phyloP scores from a whole-genome alignment of 2,797 vertebrate species.

The Lacerta bilineata region DNA sequence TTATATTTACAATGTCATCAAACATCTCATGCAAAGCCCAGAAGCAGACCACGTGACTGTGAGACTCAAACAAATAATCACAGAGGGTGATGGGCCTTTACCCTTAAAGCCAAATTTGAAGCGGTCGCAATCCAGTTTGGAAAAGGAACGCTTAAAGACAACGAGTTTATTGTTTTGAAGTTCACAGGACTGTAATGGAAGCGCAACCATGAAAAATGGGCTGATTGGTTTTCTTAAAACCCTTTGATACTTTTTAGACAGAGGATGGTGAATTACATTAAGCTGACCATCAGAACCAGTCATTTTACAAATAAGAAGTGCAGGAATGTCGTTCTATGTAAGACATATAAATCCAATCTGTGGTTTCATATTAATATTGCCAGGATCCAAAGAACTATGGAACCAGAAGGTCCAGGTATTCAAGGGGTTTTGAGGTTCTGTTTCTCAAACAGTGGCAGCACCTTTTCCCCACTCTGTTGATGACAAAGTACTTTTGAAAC shows the following conservation, averaged over 20 bases:
- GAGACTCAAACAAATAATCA: conserved; percentile 77
- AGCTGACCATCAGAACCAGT: conserved; percentile 60
- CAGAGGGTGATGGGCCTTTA: conserved; percentile 60
- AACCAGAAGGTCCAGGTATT: not conserved
- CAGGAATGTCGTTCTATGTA: conserved; percentile 53
- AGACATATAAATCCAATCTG: conserved; percentile 6
- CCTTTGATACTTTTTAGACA: conserved; percentile 15
- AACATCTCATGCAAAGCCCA: conserved; percentile 78
- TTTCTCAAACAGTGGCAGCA: not conserved
- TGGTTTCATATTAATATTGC: not conserved
- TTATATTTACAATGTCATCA: conserved; percentile 55
- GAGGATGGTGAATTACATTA: conserved; percentile 51
- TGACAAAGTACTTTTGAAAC: not conserved
- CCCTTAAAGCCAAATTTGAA: conserved; percentile 56
- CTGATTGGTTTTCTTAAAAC: conserved; percentile 33
- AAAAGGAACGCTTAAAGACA: conserved; percentile 48
- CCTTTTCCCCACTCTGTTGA: not conserved
- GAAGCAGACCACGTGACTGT: conserved; percentile 70
- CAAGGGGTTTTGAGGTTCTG: not conserved
- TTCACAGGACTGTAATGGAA: conserved; percentile 52
- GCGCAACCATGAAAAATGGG: conserved; percentile 36
- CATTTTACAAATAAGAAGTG: conserved; percentile 50
- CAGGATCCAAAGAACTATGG: not conserved
- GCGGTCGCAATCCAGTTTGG: conserved; percentile 47
- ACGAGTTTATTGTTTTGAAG: conserved; percentile 50